phyloP scores from a whole-genome alignment of 2,888 invertebrate genomes.

The Drosophila conformis region DNA sequence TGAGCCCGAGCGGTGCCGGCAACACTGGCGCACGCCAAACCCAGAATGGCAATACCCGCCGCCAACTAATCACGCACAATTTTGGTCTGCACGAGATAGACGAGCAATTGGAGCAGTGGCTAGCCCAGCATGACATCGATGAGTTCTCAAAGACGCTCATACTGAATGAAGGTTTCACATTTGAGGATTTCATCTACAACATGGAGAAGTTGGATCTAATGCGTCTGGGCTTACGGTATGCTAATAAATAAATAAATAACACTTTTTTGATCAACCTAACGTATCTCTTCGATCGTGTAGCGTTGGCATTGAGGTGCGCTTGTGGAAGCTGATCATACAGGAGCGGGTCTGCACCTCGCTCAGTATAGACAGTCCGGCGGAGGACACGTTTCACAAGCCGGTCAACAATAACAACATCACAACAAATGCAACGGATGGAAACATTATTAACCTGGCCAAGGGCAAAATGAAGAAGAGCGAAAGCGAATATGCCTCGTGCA shows the following conservation, averaged over 20 bases:
- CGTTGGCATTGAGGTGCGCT: slow-evolving; percentile 91
- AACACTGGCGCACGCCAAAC: slow-evolving; percentile 31
- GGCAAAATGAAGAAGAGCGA: slow-evolving; percentile 74
- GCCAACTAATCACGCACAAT: slow-evolving; percentile 71
- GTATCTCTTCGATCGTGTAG: slow-evolving; percentile 8
- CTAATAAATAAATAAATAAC: slow-evolving; percentile 4
- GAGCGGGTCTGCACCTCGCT: slow-evolving; percentile 70
- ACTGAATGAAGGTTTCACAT: slow-evolving; percentile 90
- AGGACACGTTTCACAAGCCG: slow-evolving; percentile 52
- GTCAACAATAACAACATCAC: slow-evolving; percentile 67
- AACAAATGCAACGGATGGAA: slow-evolving; percentile 50
- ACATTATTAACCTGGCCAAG: slow-evolving; percentile 45
- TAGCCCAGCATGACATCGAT: slow-evolving; percentile 89
- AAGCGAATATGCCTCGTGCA: slow-evolving; percentile 84
- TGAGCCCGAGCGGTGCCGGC: slow-evolving; percentile 56
- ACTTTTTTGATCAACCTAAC: neutral
- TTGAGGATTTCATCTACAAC: slow-evolving; percentile 91
- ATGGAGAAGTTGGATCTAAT: slow-evolving; percentile 93
- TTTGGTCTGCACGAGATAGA: slow-evolving; percentile 85
- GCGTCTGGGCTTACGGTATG: slow-evolving; percentile 91
- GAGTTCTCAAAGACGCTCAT: slow-evolving; percentile 89
- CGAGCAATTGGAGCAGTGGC: slow-evolving; percentile 89
- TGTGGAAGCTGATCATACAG: slow-evolving; percentile 92
- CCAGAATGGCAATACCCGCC: slow-evolving; percentile 51
- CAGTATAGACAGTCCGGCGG: slow-evolving; percentile 58